Base-by-base conservation (phyloP, 2,888 invertebrate species). In the Luperina nickerlii region DNA sequence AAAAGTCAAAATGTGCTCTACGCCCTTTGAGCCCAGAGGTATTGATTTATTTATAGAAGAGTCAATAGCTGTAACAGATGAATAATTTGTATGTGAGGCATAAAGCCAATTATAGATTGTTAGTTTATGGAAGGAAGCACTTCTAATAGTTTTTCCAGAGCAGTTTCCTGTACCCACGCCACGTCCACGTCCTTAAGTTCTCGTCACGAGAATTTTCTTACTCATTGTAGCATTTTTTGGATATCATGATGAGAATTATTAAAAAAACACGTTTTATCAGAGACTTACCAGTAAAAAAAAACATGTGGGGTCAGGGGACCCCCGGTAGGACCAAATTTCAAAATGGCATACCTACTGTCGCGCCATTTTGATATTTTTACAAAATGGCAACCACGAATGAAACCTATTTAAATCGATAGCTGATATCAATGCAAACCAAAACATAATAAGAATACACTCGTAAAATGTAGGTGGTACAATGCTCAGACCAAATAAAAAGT, bases 151-250 rank as follows among this genome's bases (percentile, higher is more conserved):
- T 72, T 78, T 72, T 78, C 54, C 69, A 63, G 18, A 72, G 62
- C 74, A 85, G 82, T 82, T 68, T 85, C 82, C 76, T 74, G 60
- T n/a, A 27, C 13, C 73, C 32, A 32, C 32, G 32, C 54, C 54
- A 81, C 57, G 66, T 24, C 67, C 48, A 81, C 42, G 66, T 69
- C 69, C 32, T 32, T 1, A 1, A 32, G 32, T 32, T 1, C 32
- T 32, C 32, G 32, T 32, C 32, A 32, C 32, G 32, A 32, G 42
- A 72, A 24, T 67, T 45, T 51, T 45, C 6, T 18, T 27, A 8
- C 32, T 62, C 32, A 18, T 63, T 42, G 48, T 42, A 20, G 62
- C 20, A 15, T 18, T 51, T 51, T n/a, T 57, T 9, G 1, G 54
- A 57, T 51, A 54, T 11, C 57, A n/a, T 60, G 54, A 8, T 20